Percentiles rank a stretch among this genome's conserved stretches.
phyloP scores from a whole-genome alignment of 2,113 vertebrate species.

The Ariopsis seemanni region DNA sequence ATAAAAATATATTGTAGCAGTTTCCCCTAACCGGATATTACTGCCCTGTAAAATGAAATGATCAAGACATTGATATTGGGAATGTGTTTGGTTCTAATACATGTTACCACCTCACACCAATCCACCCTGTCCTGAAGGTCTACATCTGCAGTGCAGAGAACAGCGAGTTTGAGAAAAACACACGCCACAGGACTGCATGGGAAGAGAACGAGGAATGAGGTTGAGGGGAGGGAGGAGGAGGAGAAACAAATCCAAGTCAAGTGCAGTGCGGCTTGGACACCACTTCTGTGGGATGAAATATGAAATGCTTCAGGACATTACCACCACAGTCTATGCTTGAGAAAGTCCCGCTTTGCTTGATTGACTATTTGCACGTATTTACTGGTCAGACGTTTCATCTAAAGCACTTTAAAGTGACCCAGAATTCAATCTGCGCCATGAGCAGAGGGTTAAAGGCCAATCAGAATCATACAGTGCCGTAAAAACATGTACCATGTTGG shows the following conservation, averaged over 20 bases:
- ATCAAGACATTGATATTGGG: background rate
- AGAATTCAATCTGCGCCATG: background rate
- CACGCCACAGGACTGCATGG: slow-evolving; percentile 27
- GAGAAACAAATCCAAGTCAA: background rate
- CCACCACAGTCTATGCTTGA: background rate
- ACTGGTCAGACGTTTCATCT: background rate
- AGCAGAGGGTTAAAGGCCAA: background rate
- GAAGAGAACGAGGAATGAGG: background rate
- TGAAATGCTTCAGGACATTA: background rate
- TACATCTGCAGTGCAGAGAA: slow-evolving; percentile 29
- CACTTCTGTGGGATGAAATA: background rate
- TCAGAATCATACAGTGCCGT: background rate
- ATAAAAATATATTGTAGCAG: background rate
- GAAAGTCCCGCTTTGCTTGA: background rate
- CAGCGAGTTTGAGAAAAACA: slow-evolving; percentile 43
- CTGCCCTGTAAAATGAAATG: background rate
- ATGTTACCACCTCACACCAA: background rate
- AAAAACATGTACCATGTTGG: background rate
- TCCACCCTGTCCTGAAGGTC: background rate
- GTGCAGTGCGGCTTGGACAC: background rate
- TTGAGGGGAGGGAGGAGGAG: background rate
- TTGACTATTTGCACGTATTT: background rate
- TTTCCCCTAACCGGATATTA: background rate
- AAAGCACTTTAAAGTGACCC: background rate
- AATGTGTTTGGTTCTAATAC: background rate